A percentile compares a stretch with the other conserved stretches of the same genome.
Evolutionary conservation across 2,888 invertebrate genomes (phyloP).

Genomic region (Sphaerophoria rueppellii): DNA sequence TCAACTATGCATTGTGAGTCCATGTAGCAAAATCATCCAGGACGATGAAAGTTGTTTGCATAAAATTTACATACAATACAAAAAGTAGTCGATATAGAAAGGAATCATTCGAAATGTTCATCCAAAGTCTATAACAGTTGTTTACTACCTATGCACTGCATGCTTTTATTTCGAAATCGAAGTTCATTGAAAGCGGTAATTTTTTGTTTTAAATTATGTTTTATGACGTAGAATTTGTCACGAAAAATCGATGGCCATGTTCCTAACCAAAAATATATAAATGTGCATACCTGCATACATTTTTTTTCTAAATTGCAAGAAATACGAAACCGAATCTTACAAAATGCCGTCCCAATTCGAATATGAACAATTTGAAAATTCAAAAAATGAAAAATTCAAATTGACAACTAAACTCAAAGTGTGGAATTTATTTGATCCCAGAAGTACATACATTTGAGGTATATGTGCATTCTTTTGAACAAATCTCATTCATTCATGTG

Average conservation of each 20-base stretch:
- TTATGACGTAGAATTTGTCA: conserved; percentile 69
- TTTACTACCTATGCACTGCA: conserved; percentile 35
- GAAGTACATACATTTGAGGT: conserved; percentile 27
- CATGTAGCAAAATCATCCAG: conserved; percentile 18
- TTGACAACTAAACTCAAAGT: conserved; percentile 71
- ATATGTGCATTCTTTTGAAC: conserved; percentile 67
- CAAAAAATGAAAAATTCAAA: conserved; percentile 60
- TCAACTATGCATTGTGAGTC: conserved; percentile 64
- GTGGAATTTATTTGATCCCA: conserved; percentile 47
- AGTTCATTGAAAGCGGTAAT: conserved; percentile 64
- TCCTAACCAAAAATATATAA: conserved; percentile 53
- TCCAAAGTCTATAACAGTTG: conserved; percentile 62
- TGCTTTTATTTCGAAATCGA: conserved; percentile 66
- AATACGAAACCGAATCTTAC: background rate
- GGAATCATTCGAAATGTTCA: conserved; percentile 71
- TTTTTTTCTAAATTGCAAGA: conserved; percentile 51
- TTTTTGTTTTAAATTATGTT: conserved; percentile 57
- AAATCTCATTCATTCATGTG: conserved; percentile 70
- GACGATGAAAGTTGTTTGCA: conserved; percentile 71
- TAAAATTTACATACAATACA: conserved; percentile 71
- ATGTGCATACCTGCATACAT: conserved; percentile 2
- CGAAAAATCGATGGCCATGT: conserved; percentile 69
- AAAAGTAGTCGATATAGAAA: conserved; percentile 14
- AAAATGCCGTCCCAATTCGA: conserved; percentile 1
- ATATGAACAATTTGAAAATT: conserved; percentile 61